A percentile compares a stretch with the other conserved stretches of the same genome.
Evolutionary conservation across 2,113 vertebrate genomes (phyloP).

Genomic region (Pteronura brasiliensis): DNA sequence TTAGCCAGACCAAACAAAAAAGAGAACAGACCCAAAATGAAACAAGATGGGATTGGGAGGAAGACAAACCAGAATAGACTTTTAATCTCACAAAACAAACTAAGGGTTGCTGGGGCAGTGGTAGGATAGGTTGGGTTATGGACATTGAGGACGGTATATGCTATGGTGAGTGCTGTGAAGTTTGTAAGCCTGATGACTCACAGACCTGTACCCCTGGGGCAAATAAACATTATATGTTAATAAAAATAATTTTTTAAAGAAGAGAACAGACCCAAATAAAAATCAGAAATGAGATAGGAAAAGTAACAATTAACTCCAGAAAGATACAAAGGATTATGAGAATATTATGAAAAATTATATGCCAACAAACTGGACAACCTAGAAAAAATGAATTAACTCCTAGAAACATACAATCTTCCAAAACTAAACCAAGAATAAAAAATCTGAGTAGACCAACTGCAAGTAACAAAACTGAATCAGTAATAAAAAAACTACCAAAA

Average conservation of each 20-base stretch:
- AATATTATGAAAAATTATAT: not conserved
- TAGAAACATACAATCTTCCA: not conserved
- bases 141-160: no score
- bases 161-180: no score
- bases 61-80: no score
- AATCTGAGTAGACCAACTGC: not conserved
- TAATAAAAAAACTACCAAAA: not conserved
- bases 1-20: not conserved
- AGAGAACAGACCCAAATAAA: not conserved
- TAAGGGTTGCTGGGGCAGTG: no score
- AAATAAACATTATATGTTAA: no score
- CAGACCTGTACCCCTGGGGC: no score
- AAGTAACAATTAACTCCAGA: not conserved
- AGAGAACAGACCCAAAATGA: not conserved
- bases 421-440: not conserved
- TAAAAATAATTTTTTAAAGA: no score
- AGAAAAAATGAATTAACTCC: not conserved
- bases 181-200: no score
- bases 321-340: not conserved
- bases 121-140: no score
- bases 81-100: no score
- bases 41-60: no score
- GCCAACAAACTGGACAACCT: not conserved
- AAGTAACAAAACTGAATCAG: not conserved
- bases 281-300: not conserved